A percentile compares a stretch with the other conserved stretches of the same genome.
These are phyloP conservation scores for Myzus persicae DNA, from an alignment of 1,140 invertebrate genomes.

Conservation along the genomic window DNA sequence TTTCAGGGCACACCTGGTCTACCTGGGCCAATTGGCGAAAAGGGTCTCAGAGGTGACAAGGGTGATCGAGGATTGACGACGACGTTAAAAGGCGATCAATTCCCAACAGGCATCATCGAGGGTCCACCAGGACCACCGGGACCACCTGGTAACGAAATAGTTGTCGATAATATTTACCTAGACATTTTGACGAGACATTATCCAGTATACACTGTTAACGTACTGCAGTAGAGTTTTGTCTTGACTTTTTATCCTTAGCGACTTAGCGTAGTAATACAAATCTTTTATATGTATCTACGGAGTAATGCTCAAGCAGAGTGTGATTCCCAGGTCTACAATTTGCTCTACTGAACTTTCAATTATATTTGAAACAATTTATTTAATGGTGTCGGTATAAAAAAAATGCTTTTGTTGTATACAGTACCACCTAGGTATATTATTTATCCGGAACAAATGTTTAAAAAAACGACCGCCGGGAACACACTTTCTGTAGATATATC, in stretches of 20 bases:
- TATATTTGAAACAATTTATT: background rate
- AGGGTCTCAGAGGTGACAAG: slow-evolving; percentile 84
- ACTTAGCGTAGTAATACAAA: background rate
- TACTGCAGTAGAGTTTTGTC: background rate
- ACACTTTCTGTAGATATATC: background rate
- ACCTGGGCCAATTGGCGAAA: slow-evolving; percentile 73
- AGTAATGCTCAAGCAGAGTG: background rate
- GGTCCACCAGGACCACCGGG: slow-evolving; percentile 90
- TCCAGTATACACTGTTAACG: background rate
- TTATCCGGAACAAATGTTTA: background rate
- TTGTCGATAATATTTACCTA: slow-evolving; percentile 60
- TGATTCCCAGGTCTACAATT: background rate
- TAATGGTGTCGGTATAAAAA: background rate
- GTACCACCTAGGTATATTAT: background rate
- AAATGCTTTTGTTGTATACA: background rate
- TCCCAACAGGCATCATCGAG: slow-evolving; percentile 91
- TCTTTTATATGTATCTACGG: background rate
- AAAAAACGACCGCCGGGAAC: background rate
- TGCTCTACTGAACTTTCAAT: background rate
- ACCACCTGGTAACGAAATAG: slow-evolving; percentile 76
- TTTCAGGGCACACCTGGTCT: slow-evolving; percentile 64
- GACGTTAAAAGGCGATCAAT: slow-evolving; percentile 83
- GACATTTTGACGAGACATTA: background rate
- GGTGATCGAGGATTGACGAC: slow-evolving; percentile 89
- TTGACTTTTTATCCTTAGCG: background rate